phyloP scores from a whole-genome alignment of 2,113 vertebrate species.

The Lichenostomus cassidix region DNA sequence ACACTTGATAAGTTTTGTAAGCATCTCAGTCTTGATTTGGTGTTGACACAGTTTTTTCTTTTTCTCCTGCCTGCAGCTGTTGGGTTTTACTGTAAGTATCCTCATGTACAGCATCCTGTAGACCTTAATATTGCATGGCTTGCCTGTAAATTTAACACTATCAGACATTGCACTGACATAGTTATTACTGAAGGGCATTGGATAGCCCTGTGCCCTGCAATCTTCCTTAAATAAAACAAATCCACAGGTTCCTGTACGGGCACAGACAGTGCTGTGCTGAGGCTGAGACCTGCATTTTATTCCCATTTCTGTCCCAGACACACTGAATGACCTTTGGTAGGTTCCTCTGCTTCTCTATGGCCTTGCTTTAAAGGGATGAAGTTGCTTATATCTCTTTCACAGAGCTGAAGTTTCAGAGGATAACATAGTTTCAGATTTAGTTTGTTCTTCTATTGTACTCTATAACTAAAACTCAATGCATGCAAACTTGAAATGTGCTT shows the following conservation, averaged over 20 bases:
- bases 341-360: background rate
- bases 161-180: background rate
- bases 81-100: constrained; percentile 96
- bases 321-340: background rate
- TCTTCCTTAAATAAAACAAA: background rate
- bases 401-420: background rate
- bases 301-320: background rate
- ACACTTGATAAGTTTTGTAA: constrained; percentile 39
- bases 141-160: constrained; percentile 2
- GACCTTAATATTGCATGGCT: constrained; percentile 51
- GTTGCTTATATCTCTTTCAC: background rate
- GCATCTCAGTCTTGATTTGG: background rate
- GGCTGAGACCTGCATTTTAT: background rate
- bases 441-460: background rate
- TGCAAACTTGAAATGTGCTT: background rate
- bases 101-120: background rate
- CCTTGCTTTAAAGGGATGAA: background rate
- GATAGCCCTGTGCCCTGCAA: background rate
- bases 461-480: background rate
- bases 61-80: constrained; percentile 78
- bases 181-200: background rate
- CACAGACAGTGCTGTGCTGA: background rate
- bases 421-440: background rate
- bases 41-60: constrained; percentile 34
- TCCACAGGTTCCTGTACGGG: rapidly evolving